phyloP scores from a whole-genome alignment of 1,140 invertebrate genomes.

The Lepidurus apus region DNA sequence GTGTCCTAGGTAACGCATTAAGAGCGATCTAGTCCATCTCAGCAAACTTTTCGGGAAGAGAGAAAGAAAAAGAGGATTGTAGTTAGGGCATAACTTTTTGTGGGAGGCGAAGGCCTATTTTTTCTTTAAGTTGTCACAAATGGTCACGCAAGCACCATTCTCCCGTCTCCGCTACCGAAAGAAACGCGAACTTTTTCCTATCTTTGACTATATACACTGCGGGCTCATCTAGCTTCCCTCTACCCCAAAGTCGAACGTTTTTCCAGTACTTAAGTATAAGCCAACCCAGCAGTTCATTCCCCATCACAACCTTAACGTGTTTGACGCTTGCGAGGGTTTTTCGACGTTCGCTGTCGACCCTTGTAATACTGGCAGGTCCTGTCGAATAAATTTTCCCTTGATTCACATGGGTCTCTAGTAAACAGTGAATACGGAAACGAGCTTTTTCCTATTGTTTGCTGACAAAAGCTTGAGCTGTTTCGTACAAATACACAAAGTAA shows the following conservation, averaged over 20 bases:
- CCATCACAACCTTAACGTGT: too few relatives aligned
- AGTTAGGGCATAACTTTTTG: not conserved
- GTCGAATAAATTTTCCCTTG: not conserved
- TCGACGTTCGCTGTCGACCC: too few relatives aligned
- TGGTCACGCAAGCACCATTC: not conserved
- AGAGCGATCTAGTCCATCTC: not conserved
- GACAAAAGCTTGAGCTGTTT: not conserved
- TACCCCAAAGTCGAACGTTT: too few relatives aligned
- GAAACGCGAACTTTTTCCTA: too few relatives aligned
- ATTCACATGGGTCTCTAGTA: not conserved
- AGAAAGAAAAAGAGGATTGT: not conserved
- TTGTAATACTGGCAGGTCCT: too few relatives aligned
- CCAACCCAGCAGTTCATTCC: too few relatives aligned
- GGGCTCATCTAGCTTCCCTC: too few relatives aligned
- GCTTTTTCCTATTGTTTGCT: not conserved
- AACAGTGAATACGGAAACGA: not conserved
- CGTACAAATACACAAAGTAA: not conserved
- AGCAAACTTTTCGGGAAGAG: not conserved
- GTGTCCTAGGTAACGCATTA: constrained; percentile 11
- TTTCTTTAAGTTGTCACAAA: not conserved
- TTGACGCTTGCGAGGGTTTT: too few relatives aligned
- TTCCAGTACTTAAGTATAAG: too few relatives aligned
- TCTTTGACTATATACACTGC: too few relatives aligned
- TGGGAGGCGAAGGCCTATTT: not conserved
- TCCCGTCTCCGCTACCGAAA: too few relatives aligned